phyloP scores from a whole-genome alignment of 1,140 invertebrate genomes.

The silkworm (Bombyx mori) region DNA sequence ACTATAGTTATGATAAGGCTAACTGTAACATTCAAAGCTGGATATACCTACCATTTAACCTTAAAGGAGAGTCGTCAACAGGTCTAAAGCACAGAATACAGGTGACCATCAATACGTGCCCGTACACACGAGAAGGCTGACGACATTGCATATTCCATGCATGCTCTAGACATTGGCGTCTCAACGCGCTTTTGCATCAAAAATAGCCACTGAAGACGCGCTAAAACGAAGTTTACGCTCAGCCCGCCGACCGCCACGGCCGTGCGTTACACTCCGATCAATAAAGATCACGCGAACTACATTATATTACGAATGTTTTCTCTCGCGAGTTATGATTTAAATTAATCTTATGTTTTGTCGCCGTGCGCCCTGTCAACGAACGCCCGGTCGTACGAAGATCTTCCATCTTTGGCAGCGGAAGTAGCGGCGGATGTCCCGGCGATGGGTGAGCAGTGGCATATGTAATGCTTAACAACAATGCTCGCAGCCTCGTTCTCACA shows the following conservation, averaged over 20 bases:
- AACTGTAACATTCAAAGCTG: too few relatives aligned
- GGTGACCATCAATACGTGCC: conserved; percentile 12
- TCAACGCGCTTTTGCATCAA: conserved; percentile 66
- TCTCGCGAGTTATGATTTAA: conserved; percentile 10
- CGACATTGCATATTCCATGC: conserved; percentile 68
- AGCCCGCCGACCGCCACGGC: conserved; percentile 45
- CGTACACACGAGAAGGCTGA: conserved; percentile 51
- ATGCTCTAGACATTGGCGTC: conserved; percentile 69
- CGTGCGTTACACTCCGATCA: conserved; percentile 25
- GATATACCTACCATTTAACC: too few relatives aligned
- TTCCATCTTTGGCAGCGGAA: conserved; percentile 69
- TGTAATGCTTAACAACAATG: conserved; percentile 64
- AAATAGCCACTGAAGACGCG: conserved; percentile 65
- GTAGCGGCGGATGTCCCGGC: conserved; percentile 64
- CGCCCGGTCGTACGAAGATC: conserved; percentile 51
- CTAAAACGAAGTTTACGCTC: conserved; percentile 52
- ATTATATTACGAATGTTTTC: not conserved
- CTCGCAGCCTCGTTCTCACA: conserved; percentile 51
- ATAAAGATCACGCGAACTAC: conserved; percentile 12
- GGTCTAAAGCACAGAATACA: not conserved
- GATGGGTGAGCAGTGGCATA: conserved; percentile 65
- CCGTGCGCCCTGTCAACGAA: conserved; percentile 58
- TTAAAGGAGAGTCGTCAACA: too few relatives aligned
- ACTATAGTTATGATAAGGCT: too few relatives aligned
- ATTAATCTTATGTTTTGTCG: conserved; percentile 41